Evolutionary conservation across 1,140 invertebrate genomes (phyloP), one percentile per base, ranked within the genome.

Genomic region (Polypedilum pembai): DNA sequence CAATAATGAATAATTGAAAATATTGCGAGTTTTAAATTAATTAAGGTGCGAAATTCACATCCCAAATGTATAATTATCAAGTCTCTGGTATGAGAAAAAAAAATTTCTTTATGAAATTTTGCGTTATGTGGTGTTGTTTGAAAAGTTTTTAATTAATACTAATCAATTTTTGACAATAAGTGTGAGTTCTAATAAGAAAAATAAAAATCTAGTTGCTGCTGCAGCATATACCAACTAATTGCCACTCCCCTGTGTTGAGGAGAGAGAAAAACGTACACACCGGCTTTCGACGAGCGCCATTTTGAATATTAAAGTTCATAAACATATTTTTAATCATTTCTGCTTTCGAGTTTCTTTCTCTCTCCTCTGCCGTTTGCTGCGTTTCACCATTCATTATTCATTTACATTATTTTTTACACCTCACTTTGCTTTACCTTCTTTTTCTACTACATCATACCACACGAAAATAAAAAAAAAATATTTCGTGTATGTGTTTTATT

Each of bases 251-350:
- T 56, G 45, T 56, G 45, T 17, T 15, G 10, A 56, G 8, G 10
- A 56, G 45, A 56, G 18, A 69, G 20, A 69, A 10, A 69, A 69
- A 18, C 18, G 7, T 69, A 69, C 18, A 69, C 65, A 69, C 65
- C 65, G 65, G 17, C 20, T 18, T 21, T 18, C 5, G 1, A 56
- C 12, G n/a, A 56, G 17, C 65, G 65, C 65, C 65, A 69, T 69
- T 69, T 69, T 69, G 65, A 69, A 69, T 69, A 69, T 69, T 21
- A 69, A 69, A 69, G 5, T 56, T 69, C 17, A 66, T 66, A 66
- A 66, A 66, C 65, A 69, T 69, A 69, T 69, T 69, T 33, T 69
- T 69, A 69, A 20, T 69, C 15, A 20, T 69, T 18, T 21, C 18
- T 56, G 12, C 10, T 56, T 15, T 33, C 24, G 24, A 33, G 24